phyloP scores from a whole-genome alignment of 2,797 vertebrate species.

The Hypotaenidia philippensis region DNA sequence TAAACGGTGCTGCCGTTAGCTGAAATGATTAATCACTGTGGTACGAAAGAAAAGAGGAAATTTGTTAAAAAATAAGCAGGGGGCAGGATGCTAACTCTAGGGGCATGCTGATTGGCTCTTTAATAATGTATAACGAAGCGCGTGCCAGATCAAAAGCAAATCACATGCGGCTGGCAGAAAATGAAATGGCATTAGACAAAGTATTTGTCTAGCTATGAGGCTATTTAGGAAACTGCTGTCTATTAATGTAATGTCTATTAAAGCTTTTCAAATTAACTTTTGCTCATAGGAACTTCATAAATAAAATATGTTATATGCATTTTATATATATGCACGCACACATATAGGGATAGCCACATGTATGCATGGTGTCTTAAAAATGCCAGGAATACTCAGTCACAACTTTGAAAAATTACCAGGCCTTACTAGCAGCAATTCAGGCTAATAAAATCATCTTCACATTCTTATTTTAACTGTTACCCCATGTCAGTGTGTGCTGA shows the following conservation, averaged over 20 bases:
- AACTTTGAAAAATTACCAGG: not conserved
- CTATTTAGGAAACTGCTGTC: slow-evolving; percentile 63
- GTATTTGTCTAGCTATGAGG: slow-evolving; percentile 71
- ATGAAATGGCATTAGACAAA: slow-evolving; percentile 66
- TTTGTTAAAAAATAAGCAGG: slow-evolving; percentile 77
- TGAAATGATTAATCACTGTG: slow-evolving; percentile 79
- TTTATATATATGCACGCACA: not conserved
- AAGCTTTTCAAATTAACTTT: slow-evolving; percentile 58
- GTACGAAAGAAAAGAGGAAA: slow-evolving; percentile 73
- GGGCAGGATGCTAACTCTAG: slow-evolving; percentile 68
- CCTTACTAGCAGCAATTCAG: not conserved
- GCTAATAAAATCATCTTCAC: slow-evolving; percentile 13
- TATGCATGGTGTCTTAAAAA: not conserved
- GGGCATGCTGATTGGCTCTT: slow-evolving; percentile 70
- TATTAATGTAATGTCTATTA: slow-evolving; percentile 60
- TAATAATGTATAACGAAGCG: slow-evolving; percentile 78
- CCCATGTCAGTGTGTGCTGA: not conserved
- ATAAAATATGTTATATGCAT: slow-evolving; percentile 14
- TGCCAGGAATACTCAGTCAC: not conserved
- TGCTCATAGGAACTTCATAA: slow-evolving; percentile 4
- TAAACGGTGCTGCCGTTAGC: slow-evolving; percentile 47
- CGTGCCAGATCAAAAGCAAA: slow-evolving; percentile 76
- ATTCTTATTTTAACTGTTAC: not conserved
- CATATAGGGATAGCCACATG: not conserved
- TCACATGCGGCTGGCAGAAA: slow-evolving; percentile 61